These are phyloP conservation scores for Budorcas taxicolor DNA, from an alignment of 2,113 vertebrate genomes.

Conservation along the genomic window DNA sequence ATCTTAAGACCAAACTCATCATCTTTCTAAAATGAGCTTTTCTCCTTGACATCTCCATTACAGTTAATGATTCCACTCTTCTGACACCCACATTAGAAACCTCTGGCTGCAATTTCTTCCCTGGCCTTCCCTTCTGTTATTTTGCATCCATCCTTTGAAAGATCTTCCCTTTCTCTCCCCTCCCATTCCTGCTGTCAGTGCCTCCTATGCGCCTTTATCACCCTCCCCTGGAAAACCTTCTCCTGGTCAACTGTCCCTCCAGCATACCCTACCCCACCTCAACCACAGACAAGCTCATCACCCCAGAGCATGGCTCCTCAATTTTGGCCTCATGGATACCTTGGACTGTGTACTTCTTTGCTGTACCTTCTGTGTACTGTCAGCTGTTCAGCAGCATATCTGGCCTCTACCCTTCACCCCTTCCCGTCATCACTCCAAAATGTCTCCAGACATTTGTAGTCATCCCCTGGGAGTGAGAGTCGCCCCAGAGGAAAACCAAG, in stretches of 20 bases:
- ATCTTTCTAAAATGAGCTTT: not conserved
- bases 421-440: not conserved
- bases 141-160: not conserved
- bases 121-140: not conserved
- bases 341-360: not conserved
- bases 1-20: constrained; percentile 7
- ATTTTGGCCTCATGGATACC: not conserved
- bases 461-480: fast-evolving
- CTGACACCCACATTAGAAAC: not conserved
- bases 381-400: not conserved
- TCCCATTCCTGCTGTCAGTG: not conserved
- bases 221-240: not conserved
- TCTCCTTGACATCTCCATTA: not conserved
- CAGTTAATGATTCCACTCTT: not conserved
- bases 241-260: not conserved
- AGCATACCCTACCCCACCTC: too few relatives aligned
- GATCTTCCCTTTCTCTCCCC: not conserved
- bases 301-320: not conserved
- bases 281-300: not conserved
- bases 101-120: not conserved
- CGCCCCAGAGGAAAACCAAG: fast-evolving
- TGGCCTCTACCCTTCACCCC: not conserved
- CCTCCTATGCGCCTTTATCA: not conserved
- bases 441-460: not conserved
- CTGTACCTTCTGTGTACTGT: not conserved